Conservation (phyloP, 2,113 vertebrate genomes). For the Istiophorus platypterus region DNA sequence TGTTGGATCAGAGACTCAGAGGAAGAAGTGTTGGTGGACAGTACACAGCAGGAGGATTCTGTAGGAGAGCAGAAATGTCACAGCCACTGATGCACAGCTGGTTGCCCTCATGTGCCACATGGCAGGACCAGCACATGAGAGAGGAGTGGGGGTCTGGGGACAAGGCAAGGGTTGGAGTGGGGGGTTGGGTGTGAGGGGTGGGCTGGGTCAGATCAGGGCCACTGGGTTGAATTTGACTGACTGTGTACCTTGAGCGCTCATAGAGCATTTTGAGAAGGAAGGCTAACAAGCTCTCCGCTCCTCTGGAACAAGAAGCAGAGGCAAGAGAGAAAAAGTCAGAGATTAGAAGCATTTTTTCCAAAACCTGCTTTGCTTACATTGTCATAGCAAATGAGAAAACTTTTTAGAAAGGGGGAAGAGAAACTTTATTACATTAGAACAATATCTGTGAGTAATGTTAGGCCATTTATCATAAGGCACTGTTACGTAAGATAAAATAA, state of each 20-base stretch:
- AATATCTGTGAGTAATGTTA: conserved; percentile 78
- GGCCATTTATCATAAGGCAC: conserved; percentile 73
- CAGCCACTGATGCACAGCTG: conserved; percentile 65
- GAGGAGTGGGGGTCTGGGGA: conserved; percentile 40
- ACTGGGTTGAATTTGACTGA: conserved; percentile 58
- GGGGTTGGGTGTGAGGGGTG: conserved; percentile 27
- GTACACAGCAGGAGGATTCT: conserved; percentile 17
- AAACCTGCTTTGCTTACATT: conserved; percentile 39
- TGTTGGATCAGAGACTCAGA: background rate
- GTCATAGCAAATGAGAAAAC: conserved; percentile 64
- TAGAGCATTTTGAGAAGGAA: conserved; percentile 82
- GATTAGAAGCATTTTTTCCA: conserved; percentile 67
- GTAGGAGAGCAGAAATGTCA: conserved; percentile 68
- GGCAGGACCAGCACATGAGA: conserved; percentile 34
- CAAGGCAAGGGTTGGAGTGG: conserved; percentile 2
- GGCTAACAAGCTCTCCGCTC: conserved; percentile 84
- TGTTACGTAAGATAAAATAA: conserved; percentile 74
- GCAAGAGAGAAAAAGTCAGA: conserved; percentile 61
- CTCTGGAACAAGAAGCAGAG: conserved; percentile 77
- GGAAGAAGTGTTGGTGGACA: conserved; percentile 3
- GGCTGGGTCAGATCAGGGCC: conserved; percentile 54
- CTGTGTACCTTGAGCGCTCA: conserved; percentile 83
- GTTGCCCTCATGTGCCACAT: conserved; percentile 52
- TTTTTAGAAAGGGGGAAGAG: conserved; percentile 49
- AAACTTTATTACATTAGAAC: conserved; percentile 75